Base-by-base conservation (phyloP, 2,888 invertebrate species). In the Epistrophe grossulariae region DNA sequence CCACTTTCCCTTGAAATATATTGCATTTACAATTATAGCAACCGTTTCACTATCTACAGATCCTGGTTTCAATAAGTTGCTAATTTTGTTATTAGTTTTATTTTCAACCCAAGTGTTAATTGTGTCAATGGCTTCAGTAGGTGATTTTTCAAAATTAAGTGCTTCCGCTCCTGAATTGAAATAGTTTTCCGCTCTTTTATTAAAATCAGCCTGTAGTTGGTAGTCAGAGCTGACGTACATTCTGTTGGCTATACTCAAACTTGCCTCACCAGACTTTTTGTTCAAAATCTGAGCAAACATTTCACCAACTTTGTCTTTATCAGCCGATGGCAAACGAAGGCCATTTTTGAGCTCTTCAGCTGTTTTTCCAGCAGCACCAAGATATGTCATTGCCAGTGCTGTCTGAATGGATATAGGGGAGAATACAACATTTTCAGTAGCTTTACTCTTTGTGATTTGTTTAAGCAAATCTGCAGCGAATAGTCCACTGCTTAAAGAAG, bases 1-100 rank as follows among this genome's bases (percentile, higher is more conserved):
- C 97, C 97, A 97, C 35, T 94, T 93, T n/a, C 96, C 96, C 93
- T 97, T 97, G 93, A 97, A 97, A 91, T 97, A 97, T 24, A 97
- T 94, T 4, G 97, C 97, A 91, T 97, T 97, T 0, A 96, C 94
- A 9, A 97, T 94, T 10, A 97, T 95, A 84, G 97, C 92, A 70
- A 95, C 94, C 0, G 80, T 74, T 15, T 76, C 60, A n/a, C 17
- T 19, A 90, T 93, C 90, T 0, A 97, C 90, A 90, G 94, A 93
- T 88, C 94, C 95, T 1, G 94, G 17, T 2, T 94, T 91, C 64
- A 99, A 92, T 2, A 99, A 93, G 89, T 98, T 94, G 89, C 95
- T 95, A 79, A 99, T 98, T 91, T 96, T 97, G 8, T 96, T 93
- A 73, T 97, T 95, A 0, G 99, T 99, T 90, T 96, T 95, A 8